Base-by-base conservation (phyloP, 2,113 vertebrate species). In the Leucoraja erinaceus region DNA sequence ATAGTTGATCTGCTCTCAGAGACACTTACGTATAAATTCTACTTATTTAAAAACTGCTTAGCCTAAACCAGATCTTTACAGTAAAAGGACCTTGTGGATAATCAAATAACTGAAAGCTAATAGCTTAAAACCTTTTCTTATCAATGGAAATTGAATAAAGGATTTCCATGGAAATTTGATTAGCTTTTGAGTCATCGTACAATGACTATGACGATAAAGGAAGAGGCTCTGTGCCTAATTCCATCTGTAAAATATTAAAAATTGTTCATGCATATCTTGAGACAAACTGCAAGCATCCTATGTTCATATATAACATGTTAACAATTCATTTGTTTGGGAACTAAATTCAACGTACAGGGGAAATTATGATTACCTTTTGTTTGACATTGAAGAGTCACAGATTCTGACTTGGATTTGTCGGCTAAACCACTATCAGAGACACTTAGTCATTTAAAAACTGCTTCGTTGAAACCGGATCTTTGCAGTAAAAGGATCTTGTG, bases 81-180 rank as follows among this genome's bases (percentile, higher is more conserved):
- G 28, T 86, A n/a, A 86, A 61, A 59, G 63, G 83, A 5, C 25
- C 83, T 61, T 86, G 4, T 28, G 59, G 25, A 1, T 86, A 86
- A 86, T 61, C 33, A 31, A 86, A 63, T 86, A 5, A 86, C 11
- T 61, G 59, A n/a, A 59, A 84, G 56, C 56, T 86, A 86, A 86
- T 86, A 61, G 78, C n/a, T 61, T 63, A 63, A 86, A 86, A 61
- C 83, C 59, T 61, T 86, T 59, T n/a, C 83, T 61, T 86, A 86
- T 86, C 83, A 86, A 86, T 86, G 56, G 81, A 84, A 84, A 84
- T 84, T 84, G 25, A 61, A 84, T 84, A 84, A 84, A 61, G 56
- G 83, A 86, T n/a, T 86, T 86, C 56, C 83, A 63, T 61, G 56
- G 28, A 86, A n/a, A n/a, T 28, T 63, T 86, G 25, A 86, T 86